Conservation (phyloP, 2,888 invertebrate species). For the Tenthredo mesomela region DNA sequence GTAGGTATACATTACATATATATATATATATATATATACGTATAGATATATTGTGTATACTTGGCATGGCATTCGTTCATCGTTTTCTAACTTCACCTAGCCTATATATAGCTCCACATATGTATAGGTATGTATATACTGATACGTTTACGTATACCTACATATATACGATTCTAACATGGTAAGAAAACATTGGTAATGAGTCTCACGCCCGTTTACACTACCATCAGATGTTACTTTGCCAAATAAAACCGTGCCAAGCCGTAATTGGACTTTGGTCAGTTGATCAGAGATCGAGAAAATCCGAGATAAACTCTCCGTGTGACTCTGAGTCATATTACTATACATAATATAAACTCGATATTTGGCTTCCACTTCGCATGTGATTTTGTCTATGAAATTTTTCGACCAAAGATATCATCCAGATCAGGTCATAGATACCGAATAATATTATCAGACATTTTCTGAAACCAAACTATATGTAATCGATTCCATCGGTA, state of each 20-base stretch:
- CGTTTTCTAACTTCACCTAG: constrained; percentile 24
- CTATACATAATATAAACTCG: not conserved
- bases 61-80: constrained; percentile 6
- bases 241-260: constrained; percentile 48
- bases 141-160: not conserved
- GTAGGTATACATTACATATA: not conserved
- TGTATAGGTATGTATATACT: no score
- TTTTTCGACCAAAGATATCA: not conserved
- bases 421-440: not conserved
- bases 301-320: not conserved
- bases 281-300: constrained; percentile 6
- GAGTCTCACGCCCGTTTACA: constrained; percentile 36
- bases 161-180: not conserved
- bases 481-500: no score
- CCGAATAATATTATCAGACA: not conserved
- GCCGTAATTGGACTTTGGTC: constrained; percentile 46
- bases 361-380: not conserved
- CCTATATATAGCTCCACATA: not conserved
- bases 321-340: not conserved
- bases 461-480: not conserved
- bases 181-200: constrained; percentile 41
- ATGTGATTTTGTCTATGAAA: not conserved
- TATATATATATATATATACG: not conserved
- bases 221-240: constrained; percentile 40
- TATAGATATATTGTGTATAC: not conserved